Evolutionary conservation across 2,888 invertebrate genomes (phyloP), one percentile per base, ranked within the genome.

Genomic region (Hyalella azteca): DNA sequence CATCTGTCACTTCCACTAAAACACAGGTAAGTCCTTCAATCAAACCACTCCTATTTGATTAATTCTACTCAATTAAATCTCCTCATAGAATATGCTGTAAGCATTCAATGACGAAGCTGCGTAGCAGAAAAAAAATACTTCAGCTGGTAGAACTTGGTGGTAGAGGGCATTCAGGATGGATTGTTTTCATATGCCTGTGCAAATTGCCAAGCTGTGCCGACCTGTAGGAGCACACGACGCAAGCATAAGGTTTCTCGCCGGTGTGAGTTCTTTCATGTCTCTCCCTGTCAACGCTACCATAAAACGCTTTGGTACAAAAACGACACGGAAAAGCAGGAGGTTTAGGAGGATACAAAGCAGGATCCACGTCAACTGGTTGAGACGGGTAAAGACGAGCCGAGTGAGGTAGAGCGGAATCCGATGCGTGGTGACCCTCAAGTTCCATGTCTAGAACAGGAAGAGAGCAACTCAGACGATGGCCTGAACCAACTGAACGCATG

Each of bases 191-290:
- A 26, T 82, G 82, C 5, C 82, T 45, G 29, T 82, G 78, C 22
- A 82, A 76, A 36, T 82, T 82, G 41, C 82, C 82, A 36, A 82
- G 54, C 36, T 82, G 82, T n/a, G 82, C 78, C 4, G 81, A 79
- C 36, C 81, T 66, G 45, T 82, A 82, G 19, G 80, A 50, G 73
- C 81, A 82, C 36, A 66, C 41, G 11, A 54, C 75, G 50, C 81
- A 82, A 50, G 77, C 45, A 29, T 45, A 75, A 45, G 75, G 75
- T 45, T 75, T 75, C 40, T 75, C 75, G 41, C 75, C 75, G 3
- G 75, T 75, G 29, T 75, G 75, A n/a, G 75, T 75, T 9, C 75
- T 22, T 19, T 75, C 75, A 75, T 82, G 82, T 39, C 82, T 41
- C 59, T 80, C 80, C 22, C 80, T 66, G 54, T 82, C 82, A 40